Percentiles rank a stretch among this genome's conserved stretches.
Evolutionary conservation across 37 sponge, comb jelly and placozoan species (phyloP).

Genomic region (Ephydatia muelleri): DNA sequence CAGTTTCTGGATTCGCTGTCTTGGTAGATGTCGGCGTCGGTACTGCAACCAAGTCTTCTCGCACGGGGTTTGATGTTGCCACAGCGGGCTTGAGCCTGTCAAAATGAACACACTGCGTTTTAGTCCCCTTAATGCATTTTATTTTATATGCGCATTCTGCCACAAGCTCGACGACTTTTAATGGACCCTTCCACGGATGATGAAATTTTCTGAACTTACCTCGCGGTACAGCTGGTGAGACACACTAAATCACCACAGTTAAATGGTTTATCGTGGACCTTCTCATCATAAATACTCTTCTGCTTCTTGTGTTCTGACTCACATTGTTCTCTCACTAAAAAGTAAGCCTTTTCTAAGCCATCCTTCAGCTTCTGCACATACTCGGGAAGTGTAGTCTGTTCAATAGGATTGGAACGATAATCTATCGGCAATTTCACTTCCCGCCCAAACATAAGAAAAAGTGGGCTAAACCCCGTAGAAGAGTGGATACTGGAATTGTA

Average conservation of each 20-base stretch:
- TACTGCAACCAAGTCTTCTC: no score
- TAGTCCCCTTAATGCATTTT: neutral
- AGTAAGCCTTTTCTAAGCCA: neutral
- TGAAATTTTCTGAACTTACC: constrained; percentile 19
- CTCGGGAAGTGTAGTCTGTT: constrained; percentile 6
- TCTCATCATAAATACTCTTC: neutral
- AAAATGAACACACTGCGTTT: constrained; percentile 17
- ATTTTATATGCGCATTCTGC: constrained; percentile 22
- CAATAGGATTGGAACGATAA: no score
- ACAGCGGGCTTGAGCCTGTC: constrained; percentile 13
- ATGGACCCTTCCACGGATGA: constrained; percentile 32
- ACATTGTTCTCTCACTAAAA: neutral
- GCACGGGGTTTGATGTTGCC: no score
- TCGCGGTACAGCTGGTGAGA: neutral
- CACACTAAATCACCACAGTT: constrained; percentile 17
- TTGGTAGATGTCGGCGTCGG: no score
- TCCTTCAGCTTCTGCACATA: constrained; percentile 5
- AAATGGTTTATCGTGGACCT: constrained; percentile 14
- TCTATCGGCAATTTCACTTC: constrained; percentile 29
- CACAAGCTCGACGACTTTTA: neutral
- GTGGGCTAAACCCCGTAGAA: constrained; percentile 23
- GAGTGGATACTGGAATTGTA: constrained; percentile 25
- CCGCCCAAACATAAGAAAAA: constrained; percentile 25
- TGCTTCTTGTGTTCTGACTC: neutral
- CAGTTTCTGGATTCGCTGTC: no score